Base-by-base conservation (phyloP, 1,140 invertebrate genomes). In the Sitophilus oryzae region DNA sequence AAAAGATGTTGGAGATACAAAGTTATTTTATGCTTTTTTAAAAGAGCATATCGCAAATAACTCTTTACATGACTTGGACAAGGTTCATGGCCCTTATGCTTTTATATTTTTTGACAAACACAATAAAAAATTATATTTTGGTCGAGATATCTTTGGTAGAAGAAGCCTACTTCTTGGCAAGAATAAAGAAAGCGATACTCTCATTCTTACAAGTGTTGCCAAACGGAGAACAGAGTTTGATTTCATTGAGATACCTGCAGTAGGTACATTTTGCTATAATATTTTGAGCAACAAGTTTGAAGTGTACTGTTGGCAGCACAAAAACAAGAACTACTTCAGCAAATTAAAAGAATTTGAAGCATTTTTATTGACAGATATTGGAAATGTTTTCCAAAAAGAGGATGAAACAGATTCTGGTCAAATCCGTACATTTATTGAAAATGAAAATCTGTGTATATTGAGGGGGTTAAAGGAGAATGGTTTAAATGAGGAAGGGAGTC, bases 71-170 rank as follows among this genome's bases (percentile, higher is more conserved):
- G 65, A 75, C 2, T 62, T 89, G 34, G 59, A 65, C 49, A 62
- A 69, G 52, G 70, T 94, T 2, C 75, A 86, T 60, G 93, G 93
- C 14, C 93, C 93, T 34, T 94, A 84, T 74, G 81, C 88, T 57
- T 80, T 95, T 48, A 79, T 94, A 42, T 93, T 86, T 69, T 89
- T 80, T 70, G 76, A 91, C 64, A 83, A 79, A 67, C 54, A 58
- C 30, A 67, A 65, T 2, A 74, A 81, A 42, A 69, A 66, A 11
- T 58, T 97, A 30, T 93, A 87, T 76, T 93, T 95, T 76, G 85
- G 83, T 5, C 77, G 93, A 70, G 93, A 97, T 75, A 75, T 77
- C 57, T 83, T 93, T 71, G 93, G 93, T 19, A 78, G 92, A 60
- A 82, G 89, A 58, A 90, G 89, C 73, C 75, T 95, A 30, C 72